These are phyloP conservation scores for Ctenosaura bakeri DNA, from an alignment of 2,797 vertebrate genomes.

Conservation along the genomic window DNA sequence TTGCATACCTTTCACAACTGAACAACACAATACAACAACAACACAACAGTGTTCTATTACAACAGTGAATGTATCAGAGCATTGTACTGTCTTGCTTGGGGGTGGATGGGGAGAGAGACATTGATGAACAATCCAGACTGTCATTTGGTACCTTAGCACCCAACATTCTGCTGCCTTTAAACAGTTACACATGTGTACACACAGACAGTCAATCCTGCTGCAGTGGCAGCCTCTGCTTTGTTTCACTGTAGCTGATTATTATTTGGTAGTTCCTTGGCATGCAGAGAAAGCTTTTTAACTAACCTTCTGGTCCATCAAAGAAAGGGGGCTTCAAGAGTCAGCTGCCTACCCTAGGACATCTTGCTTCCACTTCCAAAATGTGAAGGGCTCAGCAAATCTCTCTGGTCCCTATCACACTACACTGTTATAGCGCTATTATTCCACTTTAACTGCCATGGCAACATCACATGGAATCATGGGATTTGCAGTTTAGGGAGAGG, in stretches of 20 bases:
- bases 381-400: background rate
- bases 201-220: background rate
- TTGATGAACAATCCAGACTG: background rate
- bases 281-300: background rate
- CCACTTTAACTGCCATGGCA: no score
- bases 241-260: background rate
- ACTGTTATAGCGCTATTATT: no score
- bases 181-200: background rate
- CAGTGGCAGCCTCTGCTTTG: background rate
- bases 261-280: conserved; percentile 10
- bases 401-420: no score
- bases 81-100: conserved; percentile 11
- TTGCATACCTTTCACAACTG: conserved; percentile 63
- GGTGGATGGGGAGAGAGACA: conserved; percentile 40
- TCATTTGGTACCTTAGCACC: background rate
- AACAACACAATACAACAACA: conserved; percentile 67
- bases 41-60: conserved; percentile 66
- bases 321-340: background rate
- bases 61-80: conserved; percentile 47
- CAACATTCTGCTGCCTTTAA: background rate
- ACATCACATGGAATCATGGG: no score
- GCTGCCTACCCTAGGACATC: background rate
- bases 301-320: background rate
- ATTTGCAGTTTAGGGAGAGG: no score
- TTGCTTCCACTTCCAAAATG: background rate